Evolutionary conservation across 2,113 vertebrate genomes (phyloP).

Genomic region (Callaeas wilsoni): DNA sequence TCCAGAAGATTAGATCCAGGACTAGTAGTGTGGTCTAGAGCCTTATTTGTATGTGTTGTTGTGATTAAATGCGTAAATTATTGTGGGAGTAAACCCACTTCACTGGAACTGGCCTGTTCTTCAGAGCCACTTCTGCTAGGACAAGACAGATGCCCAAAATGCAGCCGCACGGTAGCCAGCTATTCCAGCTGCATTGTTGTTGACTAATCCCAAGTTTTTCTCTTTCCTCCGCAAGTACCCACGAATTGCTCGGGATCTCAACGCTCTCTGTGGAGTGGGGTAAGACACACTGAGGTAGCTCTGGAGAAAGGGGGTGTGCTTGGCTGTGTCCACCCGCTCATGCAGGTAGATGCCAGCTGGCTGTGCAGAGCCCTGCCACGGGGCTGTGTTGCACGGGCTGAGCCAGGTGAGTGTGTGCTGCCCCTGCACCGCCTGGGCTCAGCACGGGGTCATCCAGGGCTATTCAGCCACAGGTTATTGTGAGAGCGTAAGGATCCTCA

Average conservation of each 20-base stretch:
- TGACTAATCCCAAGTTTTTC: neutral
- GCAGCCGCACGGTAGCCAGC: neutral
- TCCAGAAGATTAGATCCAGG: neutral
- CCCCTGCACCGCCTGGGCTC: neutral
- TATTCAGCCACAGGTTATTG: neutral
- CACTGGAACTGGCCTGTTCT: neutral
- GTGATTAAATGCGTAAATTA: neutral
- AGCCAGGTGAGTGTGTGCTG: neutral
- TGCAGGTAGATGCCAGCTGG: neutral
- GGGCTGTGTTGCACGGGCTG: neutral
- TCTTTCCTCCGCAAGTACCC: neutral
- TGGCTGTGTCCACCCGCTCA: accelerated
- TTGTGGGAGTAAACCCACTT: neutral
- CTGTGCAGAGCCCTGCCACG: neutral
- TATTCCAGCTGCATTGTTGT: neutral
- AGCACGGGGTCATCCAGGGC: neutral
- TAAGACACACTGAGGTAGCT: neutral
- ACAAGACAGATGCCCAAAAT: neutral
- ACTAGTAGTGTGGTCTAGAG: neutral
- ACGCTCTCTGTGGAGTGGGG: neutral
- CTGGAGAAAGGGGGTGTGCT: neutral
- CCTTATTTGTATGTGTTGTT: neutral
- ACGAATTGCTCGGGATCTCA: neutral
- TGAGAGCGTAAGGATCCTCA: neutral
- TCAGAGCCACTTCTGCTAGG: neutral